A percentile compares a stretch with the other conserved stretches of the same genome.
phyloP scores from a whole-genome alignment of 2,797 vertebrate species.

The Notolepis coatsorum region DNA sequence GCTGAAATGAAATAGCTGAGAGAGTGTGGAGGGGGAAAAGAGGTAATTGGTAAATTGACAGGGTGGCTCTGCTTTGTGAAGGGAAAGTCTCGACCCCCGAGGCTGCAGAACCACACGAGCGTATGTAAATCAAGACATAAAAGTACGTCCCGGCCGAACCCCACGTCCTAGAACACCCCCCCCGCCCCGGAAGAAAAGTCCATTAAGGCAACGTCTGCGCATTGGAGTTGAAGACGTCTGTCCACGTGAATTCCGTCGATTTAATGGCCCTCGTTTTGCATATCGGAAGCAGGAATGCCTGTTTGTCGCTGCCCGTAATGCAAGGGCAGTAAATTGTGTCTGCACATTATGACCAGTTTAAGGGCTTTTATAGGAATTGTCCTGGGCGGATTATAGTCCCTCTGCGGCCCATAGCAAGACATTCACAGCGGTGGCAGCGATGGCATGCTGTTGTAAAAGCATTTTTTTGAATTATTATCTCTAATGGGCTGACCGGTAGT shows the following conservation, averaged over 20 bases:
- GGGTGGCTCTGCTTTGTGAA: neutral
- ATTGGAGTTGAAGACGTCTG: neutral
- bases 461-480: too few species aligned
- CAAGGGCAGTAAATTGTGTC: neutral
- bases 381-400: neutral
- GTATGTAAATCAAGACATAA: neutral
- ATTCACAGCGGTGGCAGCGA: neutral
- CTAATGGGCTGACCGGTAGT: conserved; percentile 1
- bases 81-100: neutral
- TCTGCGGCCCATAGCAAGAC: neutral
- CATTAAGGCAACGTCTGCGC: neutral
- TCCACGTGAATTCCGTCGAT: neutral
- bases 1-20: conserved; percentile 9
- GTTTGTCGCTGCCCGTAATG: neutral
- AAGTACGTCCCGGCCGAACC: too few species aligned
- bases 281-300: neutral
- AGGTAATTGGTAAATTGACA: conserved; percentile 30
- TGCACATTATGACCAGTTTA: neutral
- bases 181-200: too few species aligned
- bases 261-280: neutral
- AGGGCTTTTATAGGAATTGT: neutral
- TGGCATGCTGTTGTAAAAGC: neutral
- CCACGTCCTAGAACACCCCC: neutral
- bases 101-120: neutral
- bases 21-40: neutral